Conservation (phyloP, 2,888 invertebrate genomes). For the Cynaeus angustus region DNA sequence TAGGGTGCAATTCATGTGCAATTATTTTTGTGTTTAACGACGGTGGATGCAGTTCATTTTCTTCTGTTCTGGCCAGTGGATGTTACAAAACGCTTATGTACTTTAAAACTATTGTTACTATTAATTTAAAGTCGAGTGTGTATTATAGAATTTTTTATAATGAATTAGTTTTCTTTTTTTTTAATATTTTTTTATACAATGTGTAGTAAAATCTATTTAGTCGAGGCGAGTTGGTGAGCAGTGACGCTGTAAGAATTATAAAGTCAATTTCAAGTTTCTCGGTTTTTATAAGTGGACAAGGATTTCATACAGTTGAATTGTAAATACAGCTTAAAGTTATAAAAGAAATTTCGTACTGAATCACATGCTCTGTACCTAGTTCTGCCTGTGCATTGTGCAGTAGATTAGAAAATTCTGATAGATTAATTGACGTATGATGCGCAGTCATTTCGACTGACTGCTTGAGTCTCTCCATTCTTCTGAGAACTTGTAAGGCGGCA, state of each 20-base stretch:
- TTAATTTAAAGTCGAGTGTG: slow-evolving; percentile 42
- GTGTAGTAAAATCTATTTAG: slow-evolving; percentile 48
- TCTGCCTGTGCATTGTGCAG: slow-evolving; percentile 64
- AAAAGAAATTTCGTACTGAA: slow-evolving; percentile 63
- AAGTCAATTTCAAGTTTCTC: slow-evolving; percentile 61
- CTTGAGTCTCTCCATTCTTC: slow-evolving; percentile 57
- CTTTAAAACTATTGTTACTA: slow-evolving; percentile 44
- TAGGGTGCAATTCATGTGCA: slow-evolving; percentile 53
- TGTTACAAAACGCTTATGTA: slow-evolving; percentile 52
- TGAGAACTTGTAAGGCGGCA: slow-evolving; percentile 65
- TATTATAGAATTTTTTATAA: slow-evolving; percentile 48
- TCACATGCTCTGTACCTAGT: slow-evolving; percentile 65
- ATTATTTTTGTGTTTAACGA: slow-evolving; percentile 39
- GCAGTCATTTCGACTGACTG: slow-evolving; percentile 66
- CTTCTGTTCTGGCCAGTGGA: slow-evolving; percentile 54
- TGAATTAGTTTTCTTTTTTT: slow-evolving; percentile 46
- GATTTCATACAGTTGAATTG: slow-evolving; percentile 54
- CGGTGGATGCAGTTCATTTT: slow-evolving; percentile 40
- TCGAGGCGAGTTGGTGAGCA: slow-evolving; percentile 60
- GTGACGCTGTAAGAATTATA: slow-evolving; percentile 57
- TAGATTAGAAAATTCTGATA: slow-evolving; percentile 57
- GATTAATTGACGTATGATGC: slow-evolving; percentile 65
- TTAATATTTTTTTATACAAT: slow-evolving; percentile 36
- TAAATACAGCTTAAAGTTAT: slow-evolving; percentile 65
- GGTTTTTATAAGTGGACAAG: slow-evolving; percentile 40